Evolutionary conservation across 2,888 invertebrate species (phyloP).

Genomic region (Standfussiana lucernea): DNA sequence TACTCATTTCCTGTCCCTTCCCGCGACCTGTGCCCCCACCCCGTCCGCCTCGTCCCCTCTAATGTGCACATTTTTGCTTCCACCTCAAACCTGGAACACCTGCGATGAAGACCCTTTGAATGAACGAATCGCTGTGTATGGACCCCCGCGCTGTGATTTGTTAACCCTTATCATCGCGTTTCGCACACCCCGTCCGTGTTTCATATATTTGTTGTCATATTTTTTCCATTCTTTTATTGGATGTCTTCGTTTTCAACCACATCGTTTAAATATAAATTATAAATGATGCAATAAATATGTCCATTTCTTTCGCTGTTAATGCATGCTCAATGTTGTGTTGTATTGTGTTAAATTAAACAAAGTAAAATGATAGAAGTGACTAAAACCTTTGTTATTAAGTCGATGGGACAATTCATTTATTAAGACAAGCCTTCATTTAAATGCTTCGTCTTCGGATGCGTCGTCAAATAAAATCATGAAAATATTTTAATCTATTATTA

Average conservation of each 20-base stretch:
- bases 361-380: constrained; percentile 28
- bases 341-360: constrained; percentile 62
- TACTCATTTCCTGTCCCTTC: constrained; percentile 87
- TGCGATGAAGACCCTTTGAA: constrained; percentile 74
- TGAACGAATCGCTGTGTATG: constrained; percentile 66
- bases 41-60: constrained; percentile 69
- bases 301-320: constrained; percentile 59
- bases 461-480: constrained; percentile 18
- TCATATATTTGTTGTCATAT: constrained; percentile 58
- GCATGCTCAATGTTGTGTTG: constrained; percentile 72
- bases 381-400: constrained; percentile 26
- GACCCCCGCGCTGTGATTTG: constrained; percentile 64
- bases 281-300: constrained; percentile 53
- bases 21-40: constrained; percentile 73
- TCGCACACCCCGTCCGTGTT: constrained; percentile 45
- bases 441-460: constrained; percentile 9
- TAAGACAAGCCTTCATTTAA: constrained; percentile 9
- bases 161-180: constrained; percentile 60
- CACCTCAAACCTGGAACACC: constrained; percentile 72
- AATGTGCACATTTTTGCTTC: constrained; percentile 81
- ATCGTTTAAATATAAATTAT: constrained; percentile 54
- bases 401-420: background rate
- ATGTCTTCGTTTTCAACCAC: constrained; percentile 51
- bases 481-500: constrained; percentile 17
- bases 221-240: constrained; percentile 58